These are phyloP conservation scores for Jordanella pulchra DNA, from an alignment of 2,797 vertebrate genomes.

Conservation along the genomic window DNA sequence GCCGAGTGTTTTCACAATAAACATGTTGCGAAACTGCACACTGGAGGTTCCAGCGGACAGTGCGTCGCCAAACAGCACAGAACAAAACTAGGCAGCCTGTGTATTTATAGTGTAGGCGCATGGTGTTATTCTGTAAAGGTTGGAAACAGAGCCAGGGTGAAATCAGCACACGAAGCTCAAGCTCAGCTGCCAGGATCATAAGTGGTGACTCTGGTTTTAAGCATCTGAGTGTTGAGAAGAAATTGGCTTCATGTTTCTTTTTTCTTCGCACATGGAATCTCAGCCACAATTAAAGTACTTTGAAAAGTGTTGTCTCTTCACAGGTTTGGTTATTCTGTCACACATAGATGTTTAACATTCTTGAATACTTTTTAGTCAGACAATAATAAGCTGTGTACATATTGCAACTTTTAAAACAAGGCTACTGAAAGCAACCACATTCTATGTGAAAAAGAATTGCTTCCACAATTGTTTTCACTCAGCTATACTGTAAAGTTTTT, in stretches of 20 bases:
- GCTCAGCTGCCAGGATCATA: constrained; percentile 44
- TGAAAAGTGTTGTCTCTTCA: not conserved
- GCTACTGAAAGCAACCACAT: not conserved
- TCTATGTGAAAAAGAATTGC: not conserved
- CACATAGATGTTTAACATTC: not conserved
- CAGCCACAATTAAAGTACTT: constrained; percentile 3
- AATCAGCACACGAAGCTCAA: constrained; percentile 53
- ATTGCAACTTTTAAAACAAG: not conserved
- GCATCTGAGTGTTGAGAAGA: constrained; percentile 3
- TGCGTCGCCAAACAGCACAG: constrained; percentile 13
- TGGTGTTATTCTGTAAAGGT: constrained; percentile 24
- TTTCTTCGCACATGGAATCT: constrained; percentile 32
- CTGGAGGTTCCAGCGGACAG: constrained; percentile 7
- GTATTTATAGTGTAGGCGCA: constrained; percentile 55
- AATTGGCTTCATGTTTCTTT: constrained; percentile 7
- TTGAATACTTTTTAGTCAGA: not conserved
- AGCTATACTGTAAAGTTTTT: not conserved
- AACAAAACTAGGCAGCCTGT: constrained; percentile 42
- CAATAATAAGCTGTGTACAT: not conserved
- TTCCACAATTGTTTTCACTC: not conserved
- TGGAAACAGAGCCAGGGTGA: constrained; percentile 41
- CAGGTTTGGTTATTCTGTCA: not conserved
- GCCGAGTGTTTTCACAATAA: constrained; percentile 50
- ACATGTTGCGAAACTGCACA: constrained; percentile 32
- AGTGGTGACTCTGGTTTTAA: constrained; percentile 14